Conservation (phyloP, 1,140 invertebrate genomes). For the Diuraphis noxia region DNA sequence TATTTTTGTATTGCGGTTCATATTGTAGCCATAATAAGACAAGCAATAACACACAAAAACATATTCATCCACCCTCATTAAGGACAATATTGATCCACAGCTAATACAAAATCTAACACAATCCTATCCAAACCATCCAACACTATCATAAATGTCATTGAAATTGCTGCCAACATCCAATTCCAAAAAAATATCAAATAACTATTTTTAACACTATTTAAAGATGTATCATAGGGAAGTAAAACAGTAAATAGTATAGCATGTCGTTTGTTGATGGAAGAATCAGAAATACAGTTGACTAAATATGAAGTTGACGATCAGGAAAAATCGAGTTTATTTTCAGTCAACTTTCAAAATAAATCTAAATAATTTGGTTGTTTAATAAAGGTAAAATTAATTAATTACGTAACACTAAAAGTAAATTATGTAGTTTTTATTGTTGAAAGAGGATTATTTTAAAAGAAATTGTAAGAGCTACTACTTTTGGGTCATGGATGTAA, state of each 20-base stretch:
- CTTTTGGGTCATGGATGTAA: too few species aligned
- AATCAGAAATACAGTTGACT: background rate
- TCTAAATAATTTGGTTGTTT: background rate
- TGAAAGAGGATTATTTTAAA: background rate
- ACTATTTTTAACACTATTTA: background rate
- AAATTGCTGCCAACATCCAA: background rate
- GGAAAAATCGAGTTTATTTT: background rate
- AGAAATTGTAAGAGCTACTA: background rate
- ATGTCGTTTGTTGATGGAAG: background rate
- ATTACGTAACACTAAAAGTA: background rate
- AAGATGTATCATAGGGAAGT: background rate
- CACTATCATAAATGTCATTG: background rate
- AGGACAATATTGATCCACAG: background rate
- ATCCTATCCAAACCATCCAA: background rate
- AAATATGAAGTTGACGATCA: background rate
- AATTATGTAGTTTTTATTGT: background rate
- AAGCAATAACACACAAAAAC: background rate
- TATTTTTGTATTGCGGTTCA: background rate
- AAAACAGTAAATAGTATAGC: background rate
- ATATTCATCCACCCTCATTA: background rate
- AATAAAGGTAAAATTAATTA: background rate
- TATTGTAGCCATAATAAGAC: background rate
- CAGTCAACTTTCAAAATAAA: background rate
- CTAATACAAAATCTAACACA: background rate
- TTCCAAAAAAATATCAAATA: background rate